A percentile compares a stretch with the other conserved stretches of the same genome.
These are phyloP conservation scores for Eupithecia subumbrata DNA, from an alignment of 2,888 invertebrate genomes.

Conservation along the genomic window DNA sequence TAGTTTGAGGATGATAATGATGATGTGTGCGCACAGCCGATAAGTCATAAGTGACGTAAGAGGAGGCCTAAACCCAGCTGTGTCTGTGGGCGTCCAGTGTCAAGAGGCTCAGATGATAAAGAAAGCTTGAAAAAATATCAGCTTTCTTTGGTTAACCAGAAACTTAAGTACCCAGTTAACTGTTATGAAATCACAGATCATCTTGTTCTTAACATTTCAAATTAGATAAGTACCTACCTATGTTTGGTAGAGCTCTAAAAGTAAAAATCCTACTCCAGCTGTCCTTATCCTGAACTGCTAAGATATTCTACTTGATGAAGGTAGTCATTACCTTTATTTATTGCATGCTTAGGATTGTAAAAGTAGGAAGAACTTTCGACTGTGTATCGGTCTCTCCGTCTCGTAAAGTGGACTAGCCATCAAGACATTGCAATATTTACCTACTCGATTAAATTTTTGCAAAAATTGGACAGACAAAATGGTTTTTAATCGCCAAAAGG, in stretches of 20 bases:
- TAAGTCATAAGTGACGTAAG: not conserved
- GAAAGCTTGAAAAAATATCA: not conserved
- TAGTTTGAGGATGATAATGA: no score
- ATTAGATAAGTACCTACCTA: not conserved
- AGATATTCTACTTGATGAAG: not conserved
- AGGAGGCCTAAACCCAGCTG: not conserved
- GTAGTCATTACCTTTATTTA: not conserved
- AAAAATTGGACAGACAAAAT: not conserved
- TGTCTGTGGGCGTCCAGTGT: not conserved
- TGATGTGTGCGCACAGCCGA: not conserved
- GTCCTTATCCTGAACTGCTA: not conserved
- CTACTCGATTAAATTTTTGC: not conserved
- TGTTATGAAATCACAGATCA: not conserved
- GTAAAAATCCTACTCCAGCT: not conserved
- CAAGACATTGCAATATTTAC: not conserved
- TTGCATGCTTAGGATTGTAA: not conserved
- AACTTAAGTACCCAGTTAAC: not conserved
- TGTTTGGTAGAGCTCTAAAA: not conserved
- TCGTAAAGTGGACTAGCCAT: not conserved
- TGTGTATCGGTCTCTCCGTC: not conserved
- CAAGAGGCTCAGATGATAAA: not conserved
- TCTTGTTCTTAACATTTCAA: not conserved
- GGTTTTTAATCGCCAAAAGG: not conserved
- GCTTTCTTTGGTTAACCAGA: not conserved
- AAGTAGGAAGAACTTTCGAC: constrained; percentile 1